A percentile compares a stretch with the other conserved stretches of the same genome.
These are phyloP conservation scores for Diarsia brunnea DNA, from an alignment of 2,888 invertebrate species.

Conservation along the genomic window DNA sequence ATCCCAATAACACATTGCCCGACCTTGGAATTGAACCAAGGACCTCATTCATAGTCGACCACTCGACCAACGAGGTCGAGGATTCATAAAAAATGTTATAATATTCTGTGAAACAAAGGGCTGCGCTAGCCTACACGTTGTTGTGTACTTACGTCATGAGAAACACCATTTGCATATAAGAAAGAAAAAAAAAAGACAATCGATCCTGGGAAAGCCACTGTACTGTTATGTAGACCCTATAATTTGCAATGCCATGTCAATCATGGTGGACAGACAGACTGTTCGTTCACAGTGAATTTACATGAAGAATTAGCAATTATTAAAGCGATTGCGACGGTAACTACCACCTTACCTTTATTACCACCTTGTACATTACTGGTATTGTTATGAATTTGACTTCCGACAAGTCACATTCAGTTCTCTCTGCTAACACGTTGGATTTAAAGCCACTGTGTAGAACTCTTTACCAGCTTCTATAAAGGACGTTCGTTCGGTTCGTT, in stretches of 20 bases:
- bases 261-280: slow-evolving; percentile 25
- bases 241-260: slow-evolving; percentile 36
- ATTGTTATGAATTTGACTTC: background rate
- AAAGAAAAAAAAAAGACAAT: slow-evolving; percentile 26
- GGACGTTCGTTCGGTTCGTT: no score
- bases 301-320: background rate
- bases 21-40: no score
- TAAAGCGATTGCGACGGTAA: background rate
- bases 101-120: background rate
- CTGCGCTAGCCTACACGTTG: background rate
- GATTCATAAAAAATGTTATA: background rate
- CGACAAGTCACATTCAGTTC: background rate
- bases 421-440: background rate
- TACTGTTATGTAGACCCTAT: background rate
- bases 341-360: no score
- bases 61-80: no score
- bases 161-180: background rate
- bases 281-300: slow-evolving; percentile 26
- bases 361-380: background rate
- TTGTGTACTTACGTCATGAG: background rate
- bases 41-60: no score
- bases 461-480: no score
- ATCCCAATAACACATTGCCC: no score
- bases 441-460: no score
- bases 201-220: slow-evolving; percentile 45